Evolutionary conservation across 2,888 invertebrate species (phyloP), one percentile per base, ranked within the genome.

Genomic region (Eremobia ochroleuca): DNA sequence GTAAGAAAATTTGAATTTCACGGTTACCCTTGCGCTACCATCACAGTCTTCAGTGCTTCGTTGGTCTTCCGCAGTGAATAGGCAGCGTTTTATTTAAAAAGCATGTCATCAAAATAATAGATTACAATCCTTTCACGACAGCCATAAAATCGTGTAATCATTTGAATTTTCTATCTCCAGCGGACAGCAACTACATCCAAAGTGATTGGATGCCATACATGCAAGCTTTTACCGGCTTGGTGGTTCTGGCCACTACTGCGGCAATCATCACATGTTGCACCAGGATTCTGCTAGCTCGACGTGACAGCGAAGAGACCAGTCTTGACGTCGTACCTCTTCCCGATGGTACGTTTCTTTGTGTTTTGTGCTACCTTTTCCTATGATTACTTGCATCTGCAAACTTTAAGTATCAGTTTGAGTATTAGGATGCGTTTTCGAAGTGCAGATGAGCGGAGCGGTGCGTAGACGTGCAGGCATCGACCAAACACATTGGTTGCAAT

Each of bases 151-250:
- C 18, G 34, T 18, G n/a, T 68, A 21, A 52, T n/a, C n/a, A n/a
- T n/a, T 68, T 68, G 18, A 52, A 68, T 55, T n/a, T 74, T 18
- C 34, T 46, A 3, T 3, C 13, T 28, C 13, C 25, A 55, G 73
- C 4, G 3, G 49, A 2, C 0, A 46, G 1, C 21, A 46, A 78
- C 43, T 9, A 37, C 13, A 34, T 58, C 0, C 34, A 46, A 28
- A 9, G 4, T 5, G 46, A 87, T 0, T 93, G 92, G 93, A 82
- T 87, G 28, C 86, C 80, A 0, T 93, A 92, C 90, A 61, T 92
- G 5, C 91, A 93, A 70, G 90, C 85, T 4, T 66, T 82, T 0
- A 91, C 87, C 0, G 91, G 89, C 0, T 69, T 72, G 0, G 59
- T 91, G 0, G 90, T 89, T 0, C 37, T 92, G 0, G 74, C 75